phyloP scores from a whole-genome alignment of 2,797 vertebrate genomes.

The Loris lydekkerianus region DNA sequence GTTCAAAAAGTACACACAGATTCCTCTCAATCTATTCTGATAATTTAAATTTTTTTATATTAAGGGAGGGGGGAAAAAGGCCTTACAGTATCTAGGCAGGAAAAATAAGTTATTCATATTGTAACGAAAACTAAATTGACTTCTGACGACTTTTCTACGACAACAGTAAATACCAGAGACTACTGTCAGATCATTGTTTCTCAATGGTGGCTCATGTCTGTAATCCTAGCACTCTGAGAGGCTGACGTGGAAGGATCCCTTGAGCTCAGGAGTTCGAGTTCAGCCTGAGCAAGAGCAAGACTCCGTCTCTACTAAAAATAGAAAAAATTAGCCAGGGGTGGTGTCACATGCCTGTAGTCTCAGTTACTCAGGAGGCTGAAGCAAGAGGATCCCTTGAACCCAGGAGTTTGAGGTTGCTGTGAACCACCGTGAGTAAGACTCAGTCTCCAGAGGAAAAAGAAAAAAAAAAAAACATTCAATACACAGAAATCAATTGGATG shows the following conservation, averaged over 20 bases:
- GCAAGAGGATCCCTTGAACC: too few species aligned
- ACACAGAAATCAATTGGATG: not conserved
- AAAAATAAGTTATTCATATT: not conserved
- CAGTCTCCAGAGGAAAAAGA: too few species aligned
- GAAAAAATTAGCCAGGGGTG: too few species aligned
- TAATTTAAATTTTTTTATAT: conserved; percentile 53
- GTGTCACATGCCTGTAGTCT: too few species aligned
- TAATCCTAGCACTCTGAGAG: too few species aligned
- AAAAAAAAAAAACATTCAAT: not conserved
- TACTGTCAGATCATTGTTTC: not conserved
- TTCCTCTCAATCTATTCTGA: conserved; percentile 12
- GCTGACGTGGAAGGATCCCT: too few species aligned
- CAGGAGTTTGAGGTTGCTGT: too few species aligned
- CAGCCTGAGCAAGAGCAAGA: too few species aligned
- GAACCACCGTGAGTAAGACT: too few species aligned
- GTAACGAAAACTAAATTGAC: conserved; percentile 5
- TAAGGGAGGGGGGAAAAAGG: not conserved
- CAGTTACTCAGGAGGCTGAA: too few species aligned
- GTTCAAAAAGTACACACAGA: not conserved
- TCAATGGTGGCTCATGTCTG: not conserved
- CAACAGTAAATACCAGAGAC: not conserved
- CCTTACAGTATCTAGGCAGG: not conserved
- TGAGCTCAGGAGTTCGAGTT: too few species aligned
- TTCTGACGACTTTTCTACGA: not conserved
- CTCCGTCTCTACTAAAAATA: too few species aligned